Conservation (phyloP, 1,140 invertebrate species). For the Brachionus rotundiformis region DNA sequence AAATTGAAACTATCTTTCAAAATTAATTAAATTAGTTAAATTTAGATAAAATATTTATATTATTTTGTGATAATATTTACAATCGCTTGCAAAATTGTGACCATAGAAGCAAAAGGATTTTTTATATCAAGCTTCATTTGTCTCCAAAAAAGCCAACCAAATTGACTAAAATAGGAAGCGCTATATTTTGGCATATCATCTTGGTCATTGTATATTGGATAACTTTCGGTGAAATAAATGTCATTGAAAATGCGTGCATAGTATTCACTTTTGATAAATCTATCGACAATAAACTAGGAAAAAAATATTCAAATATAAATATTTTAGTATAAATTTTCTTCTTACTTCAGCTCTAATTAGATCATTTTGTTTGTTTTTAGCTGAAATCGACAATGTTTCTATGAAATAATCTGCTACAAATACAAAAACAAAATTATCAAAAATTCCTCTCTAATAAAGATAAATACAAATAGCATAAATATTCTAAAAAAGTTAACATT, state of each 20-base stretch:
- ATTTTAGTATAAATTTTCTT: not conserved
- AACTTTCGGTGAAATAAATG: not conserved
- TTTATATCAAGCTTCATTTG: not conserved
- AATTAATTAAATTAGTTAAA: not conserved
- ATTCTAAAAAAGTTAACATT: no score
- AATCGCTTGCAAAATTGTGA: not conserved
- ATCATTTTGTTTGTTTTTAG: constrained; percentile 74
- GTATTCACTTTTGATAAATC: not conserved
- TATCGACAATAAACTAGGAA: not conserved
- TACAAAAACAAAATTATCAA: not conserved
- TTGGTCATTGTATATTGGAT: not conserved
- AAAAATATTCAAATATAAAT: not conserved
- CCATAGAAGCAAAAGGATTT: not conserved
- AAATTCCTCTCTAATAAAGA: no score
- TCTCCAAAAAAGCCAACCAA: constrained; percentile 42
- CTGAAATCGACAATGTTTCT: constrained; percentile 80
- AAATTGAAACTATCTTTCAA: not conserved
- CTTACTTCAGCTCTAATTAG: constrained; percentile 55
- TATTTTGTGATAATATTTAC: not conserved
- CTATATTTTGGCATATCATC: constrained; percentile 1
- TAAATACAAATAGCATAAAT: no score
- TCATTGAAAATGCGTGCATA: not conserved
- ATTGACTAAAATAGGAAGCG: not conserved
- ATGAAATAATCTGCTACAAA: constrained; percentile 79
- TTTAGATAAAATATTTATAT: not conserved